Conservation (phyloP, 1,140 invertebrate genomes). For the Aphelenchoides fujianensis region DNA sequence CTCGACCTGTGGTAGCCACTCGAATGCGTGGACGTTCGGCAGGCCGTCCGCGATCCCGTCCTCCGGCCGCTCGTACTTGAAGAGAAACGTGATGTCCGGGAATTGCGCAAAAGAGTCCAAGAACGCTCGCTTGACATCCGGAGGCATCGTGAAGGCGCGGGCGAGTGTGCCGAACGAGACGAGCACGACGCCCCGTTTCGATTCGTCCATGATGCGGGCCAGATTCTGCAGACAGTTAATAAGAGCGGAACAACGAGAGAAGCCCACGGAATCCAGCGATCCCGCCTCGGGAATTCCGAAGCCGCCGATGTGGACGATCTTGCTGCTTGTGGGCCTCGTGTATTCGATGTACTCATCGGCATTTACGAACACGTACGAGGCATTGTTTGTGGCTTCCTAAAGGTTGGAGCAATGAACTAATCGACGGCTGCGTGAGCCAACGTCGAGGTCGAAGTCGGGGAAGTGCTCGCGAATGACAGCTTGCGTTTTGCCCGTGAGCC, state of each 20-base stretch:
- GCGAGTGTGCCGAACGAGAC: conserved; percentile 1
- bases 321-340: conserved; percentile 6
- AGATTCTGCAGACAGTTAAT: background rate
- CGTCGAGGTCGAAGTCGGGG: background rate
- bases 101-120: conserved; percentile 14
- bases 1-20: conserved; percentile 18
- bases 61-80: conserved; percentile 18
- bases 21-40: background rate
- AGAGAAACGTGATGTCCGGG: conserved; percentile 10
- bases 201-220: background rate
- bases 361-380: conserved; percentile 19
- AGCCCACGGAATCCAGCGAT: background rate
- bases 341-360: conserved; percentile 23
- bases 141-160: background rate
- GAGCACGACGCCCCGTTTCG: background rate
- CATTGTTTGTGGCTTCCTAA: conserved; percentile 10
- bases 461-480: background rate
- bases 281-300: conserved; percentile 13
- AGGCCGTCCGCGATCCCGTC: background rate
- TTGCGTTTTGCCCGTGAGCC: background rate
- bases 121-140: background rate
- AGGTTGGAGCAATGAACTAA: background rate
- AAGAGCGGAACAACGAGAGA: background rate
- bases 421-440: too few species aligned
- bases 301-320: conserved; percentile 26